These are phyloP conservation scores for Herpetotheres cachinnans DNA, from an alignment of 2,113 vertebrate genomes.

Conservation along the genomic window DNA sequence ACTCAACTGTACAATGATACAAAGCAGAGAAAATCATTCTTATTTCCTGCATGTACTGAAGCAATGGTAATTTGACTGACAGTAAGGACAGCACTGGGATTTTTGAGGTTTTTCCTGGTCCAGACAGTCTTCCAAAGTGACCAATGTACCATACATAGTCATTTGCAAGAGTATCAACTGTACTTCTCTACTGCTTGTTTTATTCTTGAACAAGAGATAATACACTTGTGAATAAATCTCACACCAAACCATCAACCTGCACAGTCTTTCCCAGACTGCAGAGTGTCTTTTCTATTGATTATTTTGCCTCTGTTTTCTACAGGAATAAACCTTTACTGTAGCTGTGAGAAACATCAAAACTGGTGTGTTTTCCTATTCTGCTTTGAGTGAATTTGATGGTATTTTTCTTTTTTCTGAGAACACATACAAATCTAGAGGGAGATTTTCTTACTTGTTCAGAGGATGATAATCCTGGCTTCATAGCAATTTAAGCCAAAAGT, in stretches of 20 bases:
- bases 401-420: background rate
- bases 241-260: background rate
- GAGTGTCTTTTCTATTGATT: background rate
- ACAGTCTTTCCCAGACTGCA: background rate
- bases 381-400: background rate
- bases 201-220: background rate
- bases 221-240: background rate
- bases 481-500: background rate
- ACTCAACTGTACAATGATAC: background rate
- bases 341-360: background rate
- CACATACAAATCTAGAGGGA: background rate
- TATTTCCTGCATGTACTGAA: background rate
- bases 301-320: background rate
- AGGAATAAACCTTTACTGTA: background rate
- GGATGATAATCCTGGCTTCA: background rate
- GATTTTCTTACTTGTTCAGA: background rate
- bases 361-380: background rate
- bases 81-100: background rate
- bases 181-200: background rate
- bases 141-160: background rate
- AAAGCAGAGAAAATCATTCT: background rate
- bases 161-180: background rate
- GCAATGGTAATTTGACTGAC: background rate
- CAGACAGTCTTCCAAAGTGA: background rate
- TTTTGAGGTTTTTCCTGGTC: background rate